Evolutionary conservation across 1,140 invertebrate genomes (phyloP).

Genomic region (Drosophila santomea): DNA sequence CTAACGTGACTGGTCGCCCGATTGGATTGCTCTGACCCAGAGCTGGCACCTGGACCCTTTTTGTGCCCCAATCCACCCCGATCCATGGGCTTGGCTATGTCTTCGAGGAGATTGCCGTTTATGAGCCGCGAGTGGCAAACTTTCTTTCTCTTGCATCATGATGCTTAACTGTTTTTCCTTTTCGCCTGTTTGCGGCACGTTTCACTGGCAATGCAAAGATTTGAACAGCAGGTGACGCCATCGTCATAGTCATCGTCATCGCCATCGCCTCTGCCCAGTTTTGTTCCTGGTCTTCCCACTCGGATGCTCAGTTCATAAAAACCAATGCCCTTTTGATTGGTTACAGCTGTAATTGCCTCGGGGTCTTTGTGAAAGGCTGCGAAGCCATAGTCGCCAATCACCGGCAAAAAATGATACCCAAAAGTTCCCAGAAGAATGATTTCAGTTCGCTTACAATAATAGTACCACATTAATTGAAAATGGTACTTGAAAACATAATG

Average conservation of each 20-base stretch:
- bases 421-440: not conserved
- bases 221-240: slow-evolving; percentile 74
- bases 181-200: slow-evolving; percentile 52
- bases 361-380: slow-evolving; percentile 64
- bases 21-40: slow-evolving; percentile 51
- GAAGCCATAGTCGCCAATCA: not conserved
- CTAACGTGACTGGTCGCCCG: slow-evolving; percentile 63
- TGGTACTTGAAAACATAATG: too few species aligned
- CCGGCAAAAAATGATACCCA: not conserved
- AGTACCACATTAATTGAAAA: too few species aligned
- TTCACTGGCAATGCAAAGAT: slow-evolving; percentile 75
- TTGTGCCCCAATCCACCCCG: not conserved
- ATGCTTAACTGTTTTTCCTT: slow-evolving; percentile 32
- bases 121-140: slow-evolving; percentile 63
- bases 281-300: slow-evolving; percentile 31
- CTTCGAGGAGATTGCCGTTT: slow-evolving; percentile 62
- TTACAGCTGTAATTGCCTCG: slow-evolving; percentile 66
- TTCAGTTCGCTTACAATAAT: too few species aligned
- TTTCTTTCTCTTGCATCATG: slow-evolving; percentile 79
- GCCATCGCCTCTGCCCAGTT: slow-evolving; percentile 23
- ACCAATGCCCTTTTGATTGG: slow-evolving; percentile 81
- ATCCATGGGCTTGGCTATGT: slow-evolving; percentile 37
- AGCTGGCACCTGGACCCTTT: slow-evolving; percentile 44
- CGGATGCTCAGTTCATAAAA: slow-evolving; percentile 72
- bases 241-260: slow-evolving; percentile 38